A percentile compares a stretch with the other conserved stretches of the same genome.
Conservation (phyloP, 2,888 invertebrate species). For the Ophonus ardosiacus region DNA sequence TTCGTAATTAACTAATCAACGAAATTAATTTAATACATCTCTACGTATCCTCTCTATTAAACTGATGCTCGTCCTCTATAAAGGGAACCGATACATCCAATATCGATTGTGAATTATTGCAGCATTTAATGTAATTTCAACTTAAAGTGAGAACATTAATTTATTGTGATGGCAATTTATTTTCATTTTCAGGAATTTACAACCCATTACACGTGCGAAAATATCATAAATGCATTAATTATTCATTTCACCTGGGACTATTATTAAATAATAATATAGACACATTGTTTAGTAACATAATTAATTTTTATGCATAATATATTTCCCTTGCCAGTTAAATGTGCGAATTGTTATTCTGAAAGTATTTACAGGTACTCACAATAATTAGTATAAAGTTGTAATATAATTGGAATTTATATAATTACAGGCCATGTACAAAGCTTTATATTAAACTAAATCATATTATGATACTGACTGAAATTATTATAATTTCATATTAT, state of each 20-base stretch:
- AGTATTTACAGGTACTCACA: neutral
- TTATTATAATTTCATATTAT: neutral
- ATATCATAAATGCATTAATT: constrained; percentile 27
- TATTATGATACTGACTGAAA: neutral
- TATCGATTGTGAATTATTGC: neutral
- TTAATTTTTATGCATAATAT: constrained; percentile 14
- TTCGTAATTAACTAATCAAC: neutral
- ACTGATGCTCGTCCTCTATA: neutral
- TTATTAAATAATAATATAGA: constrained; percentile 36
- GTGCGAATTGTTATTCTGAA: constrained; percentile 21
- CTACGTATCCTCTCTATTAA: neutral
- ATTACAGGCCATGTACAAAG: neutral
- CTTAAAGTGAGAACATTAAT: constrained; percentile 16
- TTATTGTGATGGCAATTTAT: constrained; percentile 33
- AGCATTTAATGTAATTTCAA: constrained; percentile 6
- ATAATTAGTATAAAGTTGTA: neutral
- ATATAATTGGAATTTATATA: constrained; percentile 12
- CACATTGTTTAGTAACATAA: constrained; percentile 10
- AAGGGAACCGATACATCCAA: neutral
- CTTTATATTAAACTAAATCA: neutral
- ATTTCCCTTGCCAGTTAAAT: constrained; percentile 13
- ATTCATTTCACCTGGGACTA: constrained; percentile 17
- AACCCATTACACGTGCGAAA: neutral
- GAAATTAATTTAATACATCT: constrained; percentile 11
- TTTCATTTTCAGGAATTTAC: constrained; percentile 1